phyloP scores from a whole-genome alignment of 2,797 vertebrate species.

The Chrosomus eos region DNA sequence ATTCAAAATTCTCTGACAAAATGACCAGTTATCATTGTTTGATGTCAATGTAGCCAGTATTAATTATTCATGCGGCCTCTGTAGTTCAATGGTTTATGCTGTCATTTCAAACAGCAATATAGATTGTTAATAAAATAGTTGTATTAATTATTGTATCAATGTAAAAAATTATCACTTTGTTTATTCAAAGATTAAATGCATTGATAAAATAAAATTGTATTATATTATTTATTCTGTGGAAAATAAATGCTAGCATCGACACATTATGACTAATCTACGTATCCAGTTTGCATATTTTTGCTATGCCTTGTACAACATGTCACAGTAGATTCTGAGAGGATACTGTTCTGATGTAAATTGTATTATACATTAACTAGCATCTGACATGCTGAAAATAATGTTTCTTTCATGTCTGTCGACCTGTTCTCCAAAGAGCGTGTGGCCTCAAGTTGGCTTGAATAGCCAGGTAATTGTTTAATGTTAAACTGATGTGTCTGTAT shows the following conservation, averaged over 20 bases:
- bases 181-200: neutral
- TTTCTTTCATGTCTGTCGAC: neutral
- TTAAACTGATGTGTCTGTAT: neutral
- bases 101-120: neutral
- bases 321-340: conserved; percentile 12
- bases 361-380: neutral
- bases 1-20: neutral
- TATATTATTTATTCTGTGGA: neutral
- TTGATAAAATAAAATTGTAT: neutral
- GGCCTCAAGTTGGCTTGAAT: neutral
- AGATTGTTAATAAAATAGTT: neutral
- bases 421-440: neutral
- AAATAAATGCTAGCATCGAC: conserved; percentile 8
- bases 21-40: neutral
- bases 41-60: neutral
- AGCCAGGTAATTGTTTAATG: neutral
- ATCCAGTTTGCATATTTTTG: neutral
- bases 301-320: conserved; percentile 16
- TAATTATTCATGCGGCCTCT: neutral
- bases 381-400: neutral
- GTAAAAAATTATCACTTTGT: neutral
- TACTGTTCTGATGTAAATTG: neutral
- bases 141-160: neutral
- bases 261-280: neutral
- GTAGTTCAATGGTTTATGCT: neutral